Base-by-base conservation (phyloP, 2,888 invertebrate genomes). In the Drosophila dives region DNA sequence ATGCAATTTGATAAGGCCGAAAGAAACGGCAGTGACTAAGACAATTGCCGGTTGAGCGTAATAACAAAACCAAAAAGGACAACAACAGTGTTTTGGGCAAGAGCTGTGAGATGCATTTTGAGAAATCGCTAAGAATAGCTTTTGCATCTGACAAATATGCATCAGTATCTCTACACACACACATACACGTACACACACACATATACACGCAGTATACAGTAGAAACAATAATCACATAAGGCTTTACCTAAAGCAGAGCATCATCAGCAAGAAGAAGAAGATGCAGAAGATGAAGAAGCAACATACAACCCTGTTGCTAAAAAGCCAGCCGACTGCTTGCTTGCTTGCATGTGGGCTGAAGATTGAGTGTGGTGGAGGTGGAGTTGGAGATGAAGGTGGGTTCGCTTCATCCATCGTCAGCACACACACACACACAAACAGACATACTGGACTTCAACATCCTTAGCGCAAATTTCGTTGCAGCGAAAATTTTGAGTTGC, bases 401-500 rank as follows among this genome's bases (percentile, higher is more conserved):
- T 62, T 75, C 64, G 71, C 68, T 68, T 83, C 70, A 87, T 70
- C 64, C 64, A 59, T 53, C 59, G 51, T 75, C 33, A 56, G 29
- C 48, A 63, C 53, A 53, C 66, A 71, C 51, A 66, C 42, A 55
- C 56, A 64, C 65, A 58, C 32, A 15, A 58, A 63, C 36, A 72
- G 55, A 83, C 5, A 26, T 32, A 72, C 73, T 74, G 64, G 77
- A 67, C 72, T 89, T 85, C 60, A 80, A 67, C 72, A 86, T 87
- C 83, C 80, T 89, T 82, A 76, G 81, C 86, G 84, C 69, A 85
- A 86, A 87, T 90, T 89, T 89, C 80, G 81, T 78, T 86, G 83
- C 77, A 74, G 83, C 83, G 76, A 75, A 83, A 85, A 88, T 86
- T 89, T 83, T 81, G 84, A 87, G 82, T 90, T 87, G 81, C 78